phyloP scores from a whole-genome alignment of 2,888 invertebrate genomes.

The Arctia plantaginis region DNA sequence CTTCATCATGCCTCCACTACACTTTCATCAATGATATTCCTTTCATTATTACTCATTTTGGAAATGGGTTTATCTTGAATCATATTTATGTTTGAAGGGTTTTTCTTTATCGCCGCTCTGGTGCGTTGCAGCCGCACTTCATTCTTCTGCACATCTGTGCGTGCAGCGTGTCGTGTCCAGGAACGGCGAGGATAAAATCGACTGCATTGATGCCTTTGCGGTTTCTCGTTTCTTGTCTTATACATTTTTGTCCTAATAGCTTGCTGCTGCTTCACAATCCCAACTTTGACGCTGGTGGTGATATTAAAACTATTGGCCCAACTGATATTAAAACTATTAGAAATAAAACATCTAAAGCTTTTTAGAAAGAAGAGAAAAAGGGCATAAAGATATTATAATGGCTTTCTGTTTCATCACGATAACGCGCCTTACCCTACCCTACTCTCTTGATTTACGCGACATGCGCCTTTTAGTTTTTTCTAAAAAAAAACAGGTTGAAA shows the following conservation, averaged over 20 bases:
- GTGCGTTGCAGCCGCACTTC: neutral
- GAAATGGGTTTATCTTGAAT: neutral
- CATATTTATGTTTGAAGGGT: neutral
- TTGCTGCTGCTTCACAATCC: no score
- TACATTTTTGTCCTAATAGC: no score
- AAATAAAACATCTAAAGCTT: neutral
- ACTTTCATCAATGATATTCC: neutral
- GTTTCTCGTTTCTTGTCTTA: no score
- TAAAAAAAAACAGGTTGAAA: neutral
- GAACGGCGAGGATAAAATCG: no score
- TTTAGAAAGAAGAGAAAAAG: neutral
- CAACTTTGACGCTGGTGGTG: no score
- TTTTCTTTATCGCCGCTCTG: neutral
- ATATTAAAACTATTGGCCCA: neutral
- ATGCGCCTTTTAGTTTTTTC: neutral
- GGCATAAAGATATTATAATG: neutral
- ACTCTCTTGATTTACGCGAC: neutral
- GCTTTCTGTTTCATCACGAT: neutral
- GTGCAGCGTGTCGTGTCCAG: no score
- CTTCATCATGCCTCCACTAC: neutral
- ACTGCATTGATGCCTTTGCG: no score
- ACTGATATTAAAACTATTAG: neutral
- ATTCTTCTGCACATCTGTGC: neutral
- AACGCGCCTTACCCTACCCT: neutral
- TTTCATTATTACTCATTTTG: neutral